phyloP scores from a whole-genome alignment of 2,797 vertebrate genomes.

The Pristis pectinata region DNA sequence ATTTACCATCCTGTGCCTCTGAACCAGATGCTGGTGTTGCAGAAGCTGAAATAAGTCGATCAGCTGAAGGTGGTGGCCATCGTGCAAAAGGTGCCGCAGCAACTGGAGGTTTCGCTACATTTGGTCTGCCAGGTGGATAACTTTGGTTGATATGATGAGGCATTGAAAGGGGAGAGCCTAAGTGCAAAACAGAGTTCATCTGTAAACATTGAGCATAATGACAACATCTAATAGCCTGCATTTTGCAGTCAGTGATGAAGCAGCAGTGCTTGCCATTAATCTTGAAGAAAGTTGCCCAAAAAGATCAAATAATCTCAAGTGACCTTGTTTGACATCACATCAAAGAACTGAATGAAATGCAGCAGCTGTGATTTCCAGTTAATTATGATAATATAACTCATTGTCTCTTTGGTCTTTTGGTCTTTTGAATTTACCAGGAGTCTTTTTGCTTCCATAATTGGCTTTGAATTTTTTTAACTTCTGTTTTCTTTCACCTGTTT shows the following conservation, averaged over 20 bases:
- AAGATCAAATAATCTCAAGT: background rate
- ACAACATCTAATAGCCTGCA: background rate
- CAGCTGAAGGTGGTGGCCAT: slow-evolving; percentile 45
- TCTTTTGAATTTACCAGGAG: too few relatives aligned
- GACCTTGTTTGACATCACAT: too few relatives aligned
- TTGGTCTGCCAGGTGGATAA: slow-evolving; percentile 46
- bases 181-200: slow-evolving; percentile 40
- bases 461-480: too few relatives aligned
- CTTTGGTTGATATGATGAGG: slow-evolving; percentile 48
- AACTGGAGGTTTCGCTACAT: slow-evolving; percentile 45
- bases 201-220: background rate
- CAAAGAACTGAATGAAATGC: too few relatives aligned
- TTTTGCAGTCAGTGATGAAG: background rate
- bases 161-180: slow-evolving; percentile 47
- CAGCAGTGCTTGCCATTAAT: background rate
- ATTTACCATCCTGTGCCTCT: slow-evolving; percentile 21
- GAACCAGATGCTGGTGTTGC: slow-evolving; percentile 20
- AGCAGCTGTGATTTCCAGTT: too few relatives aligned
- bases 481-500: too few relatives aligned
- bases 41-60: slow-evolving; percentile 44
- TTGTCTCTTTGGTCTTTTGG: too few relatives aligned
- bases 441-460: too few relatives aligned
- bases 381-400: too few relatives aligned
- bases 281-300: background rate
- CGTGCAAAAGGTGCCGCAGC: slow-evolving; percentile 42